phyloP scores from a whole-genome alignment of 2,888 invertebrate genomes.

The Minunthozetes semirufus region DNA sequence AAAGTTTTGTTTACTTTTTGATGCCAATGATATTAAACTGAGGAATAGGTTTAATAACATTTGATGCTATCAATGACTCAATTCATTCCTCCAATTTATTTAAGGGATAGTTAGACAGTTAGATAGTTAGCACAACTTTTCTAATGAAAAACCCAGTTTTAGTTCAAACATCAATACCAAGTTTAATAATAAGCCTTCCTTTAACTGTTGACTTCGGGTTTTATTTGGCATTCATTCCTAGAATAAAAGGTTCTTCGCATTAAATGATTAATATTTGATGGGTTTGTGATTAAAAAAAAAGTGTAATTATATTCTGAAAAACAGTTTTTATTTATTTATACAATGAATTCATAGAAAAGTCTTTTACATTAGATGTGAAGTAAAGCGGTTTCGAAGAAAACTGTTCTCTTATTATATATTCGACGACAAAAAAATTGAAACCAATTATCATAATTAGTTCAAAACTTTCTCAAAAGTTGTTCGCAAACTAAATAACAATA shows the following conservation, averaged over 20 bases:
- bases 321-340: background rate
- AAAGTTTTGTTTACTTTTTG: conserved; percentile 21
- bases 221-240: too few relatives aligned
- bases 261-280: background rate
- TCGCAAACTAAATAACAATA: conserved; percentile 21
- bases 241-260: background rate
- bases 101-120: too few relatives aligned
- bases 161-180: background rate
- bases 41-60: conserved; percentile 14
- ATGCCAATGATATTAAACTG: conserved; percentile 12
- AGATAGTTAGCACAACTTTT: background rate
- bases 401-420: conserved; percentile 11
- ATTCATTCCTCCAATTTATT: conserved; percentile 20
- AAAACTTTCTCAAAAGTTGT: conserved; percentile 22
- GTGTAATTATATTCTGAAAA: background rate
- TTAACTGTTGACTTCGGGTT: too few relatives aligned
- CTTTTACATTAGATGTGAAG: background rate
- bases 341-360: background rate
- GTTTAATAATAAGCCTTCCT: background rate
- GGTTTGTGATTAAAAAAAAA: background rate
- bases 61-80: conserved; percentile 15
- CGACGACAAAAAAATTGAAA: background rate
- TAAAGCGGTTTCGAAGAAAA: conserved; percentile 14
- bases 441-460: conserved; percentile 26
- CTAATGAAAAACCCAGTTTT: background rate